A percentile compares a stretch with the other conserved stretches of the same genome.
Evolutionary conservation across 2,797 vertebrate species (phyloP).

Genomic region (Coregonus sp.): DNA sequence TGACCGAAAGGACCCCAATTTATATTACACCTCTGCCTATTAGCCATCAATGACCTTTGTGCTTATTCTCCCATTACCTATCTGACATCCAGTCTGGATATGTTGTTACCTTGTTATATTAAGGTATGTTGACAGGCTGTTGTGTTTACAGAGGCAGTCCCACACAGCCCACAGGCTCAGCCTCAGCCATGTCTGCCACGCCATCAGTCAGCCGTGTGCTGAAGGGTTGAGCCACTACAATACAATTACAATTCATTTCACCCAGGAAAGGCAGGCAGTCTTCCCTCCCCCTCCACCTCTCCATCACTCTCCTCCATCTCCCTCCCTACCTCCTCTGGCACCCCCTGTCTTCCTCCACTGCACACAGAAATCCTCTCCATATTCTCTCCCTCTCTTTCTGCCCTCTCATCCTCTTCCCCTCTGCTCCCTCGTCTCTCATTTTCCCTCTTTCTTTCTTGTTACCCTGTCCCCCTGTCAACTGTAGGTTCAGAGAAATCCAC

Average conservation of each 20-base stretch:
- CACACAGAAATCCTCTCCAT: constrained; percentile 23
- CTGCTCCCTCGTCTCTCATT: constrained; percentile 15
- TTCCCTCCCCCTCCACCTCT: constrained; percentile 56
- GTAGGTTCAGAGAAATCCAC: constrained; percentile 21
- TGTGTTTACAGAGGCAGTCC: constrained; percentile 34
- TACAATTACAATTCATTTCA: constrained; percentile 75
- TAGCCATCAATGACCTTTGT: not conserved
- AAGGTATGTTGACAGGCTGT: constrained; percentile 35
- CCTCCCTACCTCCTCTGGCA: constrained; percentile 22
- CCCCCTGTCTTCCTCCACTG: constrained; percentile 7
- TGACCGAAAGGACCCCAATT: not conserved
- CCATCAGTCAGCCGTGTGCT: constrained; percentile 60
- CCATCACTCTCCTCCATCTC: constrained; percentile 27
- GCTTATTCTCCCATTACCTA: constrained; percentile 13
- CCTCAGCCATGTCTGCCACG: constrained; percentile 41
- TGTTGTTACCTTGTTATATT: constrained; percentile 27
- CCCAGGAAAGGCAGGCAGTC: constrained; percentile 40
- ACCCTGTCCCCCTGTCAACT: constrained; percentile 23
- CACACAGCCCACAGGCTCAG: constrained; percentile 15
- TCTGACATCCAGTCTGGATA: constrained; percentile 28
- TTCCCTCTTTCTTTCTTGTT: constrained; percentile 27
- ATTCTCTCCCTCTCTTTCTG: not conserved
- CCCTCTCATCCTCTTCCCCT: not conserved
- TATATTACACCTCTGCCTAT: not conserved
- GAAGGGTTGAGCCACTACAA: constrained; percentile 66